These are phyloP conservation scores for Drosophila busckii DNA, from an alignment of 1,140 invertebrate genomes.

Conservation along the genomic window DNA sequence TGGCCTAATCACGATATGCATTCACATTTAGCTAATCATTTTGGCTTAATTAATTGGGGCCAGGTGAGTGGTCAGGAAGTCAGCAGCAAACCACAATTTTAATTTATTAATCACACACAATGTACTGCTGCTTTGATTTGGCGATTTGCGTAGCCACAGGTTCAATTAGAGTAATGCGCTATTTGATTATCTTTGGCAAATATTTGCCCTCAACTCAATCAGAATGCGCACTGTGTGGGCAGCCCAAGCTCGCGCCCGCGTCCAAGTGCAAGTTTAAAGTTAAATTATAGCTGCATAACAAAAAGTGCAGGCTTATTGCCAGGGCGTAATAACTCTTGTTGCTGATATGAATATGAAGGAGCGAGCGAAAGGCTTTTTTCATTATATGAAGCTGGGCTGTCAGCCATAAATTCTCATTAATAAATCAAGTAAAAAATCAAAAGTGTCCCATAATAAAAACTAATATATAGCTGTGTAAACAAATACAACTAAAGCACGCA, in stretches of 20 bases:
- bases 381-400: conserved; percentile 25
- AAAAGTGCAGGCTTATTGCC: too few species aligned
- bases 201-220: background rate
- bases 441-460: conserved; percentile 59
- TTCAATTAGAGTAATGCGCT: conserved; percentile 16
- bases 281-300: too few species aligned
- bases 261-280: too few species aligned
- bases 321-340: too few species aligned
- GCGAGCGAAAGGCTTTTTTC: conserved; percentile 33
- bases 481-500: conserved; percentile 13
- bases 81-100: conserved; percentile 33
- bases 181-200: conserved; percentile 2
- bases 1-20: conserved; percentile 70
- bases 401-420: conserved; percentile 59
- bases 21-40: conserved; percentile 70
- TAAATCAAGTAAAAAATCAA: conserved; percentile 65
- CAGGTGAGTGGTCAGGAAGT: conserved; percentile 25
- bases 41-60: conserved; percentile 71
- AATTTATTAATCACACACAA: too few species aligned
- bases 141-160: conserved; percentile 4
- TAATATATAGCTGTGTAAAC: conserved; percentile 52
- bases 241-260: too few species aligned
- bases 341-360: too few species aligned
- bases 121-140: conserved; percentile 8
- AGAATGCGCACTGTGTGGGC: too few species aligned